Base-by-base conservation (phyloP, 1,140 invertebrate genomes). In the Papilio dardanus region DNA sequence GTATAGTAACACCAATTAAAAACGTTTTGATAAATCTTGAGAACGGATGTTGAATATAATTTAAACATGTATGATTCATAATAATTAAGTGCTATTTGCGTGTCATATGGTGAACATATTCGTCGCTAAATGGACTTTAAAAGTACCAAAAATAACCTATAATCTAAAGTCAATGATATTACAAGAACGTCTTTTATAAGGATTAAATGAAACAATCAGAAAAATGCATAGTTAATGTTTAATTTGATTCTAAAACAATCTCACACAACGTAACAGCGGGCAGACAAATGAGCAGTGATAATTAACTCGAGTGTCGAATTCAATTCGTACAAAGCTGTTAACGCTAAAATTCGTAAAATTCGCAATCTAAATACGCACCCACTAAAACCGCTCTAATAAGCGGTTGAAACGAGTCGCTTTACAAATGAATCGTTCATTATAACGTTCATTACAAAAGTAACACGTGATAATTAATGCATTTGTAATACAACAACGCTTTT, bases 291-390 rank as follows among this genome's bases (percentile, higher is more conserved):
- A 10, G 24, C 54, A 14, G 12, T 28, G 54, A 62, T 62, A 71
- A 73, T 73, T 58, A 73, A 58, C 21, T 19, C 28, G 46, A 35
- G 50, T 73, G 46, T 73, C 24, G 30, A 58, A 73, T 58, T 73
- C 46, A 73, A 73, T 73, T 33, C 30, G 1, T 24, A 54, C 50
- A 54, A 50, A 54, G 3, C 46, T 58, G 42, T 73, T 73, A 73
- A 73, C 50, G 71, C 50, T 50, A 21, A 73, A 73, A 73, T 73
- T 73, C 50, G 50, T 54, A 31, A 54, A 58, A 24, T 54, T 58
- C 71, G n/a, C 46, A 54, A 33, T 37, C 71, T 73, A 58, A 58
- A 58, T 58, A 19, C 50, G 46, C 28, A 50, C 68, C 24, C 68
- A 30, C 68, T 46, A 30, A 40, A 46, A 71, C 68, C 28, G 28